phyloP scores from a whole-genome alignment of 2,113 vertebrate species.

The Hippotragus niger region DNA sequence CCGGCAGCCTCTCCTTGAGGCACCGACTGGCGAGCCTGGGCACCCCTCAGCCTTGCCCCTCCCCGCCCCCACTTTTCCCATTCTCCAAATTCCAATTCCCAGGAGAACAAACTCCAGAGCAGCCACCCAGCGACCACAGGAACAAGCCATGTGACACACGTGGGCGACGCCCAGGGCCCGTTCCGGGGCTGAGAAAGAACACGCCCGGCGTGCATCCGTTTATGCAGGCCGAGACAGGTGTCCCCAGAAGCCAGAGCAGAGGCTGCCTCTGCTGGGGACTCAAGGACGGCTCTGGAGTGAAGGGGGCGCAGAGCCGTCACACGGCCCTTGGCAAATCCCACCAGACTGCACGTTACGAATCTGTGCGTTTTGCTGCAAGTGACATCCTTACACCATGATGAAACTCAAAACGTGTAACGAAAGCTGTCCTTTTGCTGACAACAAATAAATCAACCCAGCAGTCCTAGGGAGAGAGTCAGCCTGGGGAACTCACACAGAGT shows the following conservation, averaged over 20 bases:
- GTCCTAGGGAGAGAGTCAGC: neutral
- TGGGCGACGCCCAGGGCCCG: rapidly evolving
- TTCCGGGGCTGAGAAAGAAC: rapidly evolving
- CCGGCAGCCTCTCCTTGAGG: neutral
- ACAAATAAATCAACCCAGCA: rapidly evolving
- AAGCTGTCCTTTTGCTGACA: neutral
- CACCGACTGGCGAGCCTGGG: rapidly evolving
- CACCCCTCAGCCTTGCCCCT: neutral
- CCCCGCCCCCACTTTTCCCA: no score
- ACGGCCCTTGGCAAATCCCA: rapidly evolving
- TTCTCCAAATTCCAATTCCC: neutral
- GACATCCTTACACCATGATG: rapidly evolving
- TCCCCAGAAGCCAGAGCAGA: rapidly evolving
- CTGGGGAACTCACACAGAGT: neutral
- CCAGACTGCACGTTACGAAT: rapidly evolving
- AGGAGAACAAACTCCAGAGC: rapidly evolving
- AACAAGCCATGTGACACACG: rapidly evolving
- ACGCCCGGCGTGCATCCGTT: rapidly evolving
- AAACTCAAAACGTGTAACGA: rapidly evolving
- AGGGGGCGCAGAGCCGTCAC: rapidly evolving
- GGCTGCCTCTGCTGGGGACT: neutral
- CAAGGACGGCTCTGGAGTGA: rapidly evolving
- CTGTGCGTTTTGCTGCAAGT: rapidly evolving
- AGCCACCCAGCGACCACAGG: neutral
- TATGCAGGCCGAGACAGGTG: rapidly evolving